phyloP scores from a whole-genome alignment of 2,888 invertebrate species.

The Cantharis flavilabris region DNA sequence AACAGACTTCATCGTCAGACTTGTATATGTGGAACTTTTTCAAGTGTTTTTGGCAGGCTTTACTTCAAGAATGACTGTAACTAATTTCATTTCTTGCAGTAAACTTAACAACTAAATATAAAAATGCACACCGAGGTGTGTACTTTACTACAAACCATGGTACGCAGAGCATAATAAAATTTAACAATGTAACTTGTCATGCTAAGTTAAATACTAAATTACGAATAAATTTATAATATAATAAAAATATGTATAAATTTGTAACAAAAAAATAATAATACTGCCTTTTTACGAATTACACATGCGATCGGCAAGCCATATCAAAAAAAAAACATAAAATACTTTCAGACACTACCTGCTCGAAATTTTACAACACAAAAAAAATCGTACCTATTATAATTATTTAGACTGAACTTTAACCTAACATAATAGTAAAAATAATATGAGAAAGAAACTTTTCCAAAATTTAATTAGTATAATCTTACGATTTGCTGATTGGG shows the following conservation, averaged over 20 bases:
- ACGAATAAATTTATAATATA: constrained; percentile 13
- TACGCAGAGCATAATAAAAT: constrained; percentile 27
- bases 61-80: background rate
- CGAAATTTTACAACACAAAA: constrained; percentile 8
- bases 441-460: background rate
- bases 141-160: constrained; percentile 44
- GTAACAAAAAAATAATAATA: constrained; percentile 4
- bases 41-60: too few species aligned
- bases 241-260: constrained; percentile 10
- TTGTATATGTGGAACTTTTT: too few species aligned
- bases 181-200: constrained; percentile 19
- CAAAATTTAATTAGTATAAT: constrained; percentile 23
- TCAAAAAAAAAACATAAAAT: constrained; percentile 27
- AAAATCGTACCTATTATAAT: constrained; percentile 2
- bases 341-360: constrained; percentile 22
- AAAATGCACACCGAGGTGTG: constrained; percentile 50
- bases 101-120: constrained; percentile 32
- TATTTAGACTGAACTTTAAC: background rate
- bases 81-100: constrained; percentile 13
- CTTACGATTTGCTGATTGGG: constrained; percentile 75
- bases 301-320: constrained; percentile 37
- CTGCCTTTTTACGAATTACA: constrained; percentile 35
- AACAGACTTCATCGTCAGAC: too few species aligned
- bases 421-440: background rate
- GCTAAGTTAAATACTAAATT: constrained; percentile 28